Conservation (phyloP, 1,140 invertebrate species). For the Popillia japonica region DNA sequence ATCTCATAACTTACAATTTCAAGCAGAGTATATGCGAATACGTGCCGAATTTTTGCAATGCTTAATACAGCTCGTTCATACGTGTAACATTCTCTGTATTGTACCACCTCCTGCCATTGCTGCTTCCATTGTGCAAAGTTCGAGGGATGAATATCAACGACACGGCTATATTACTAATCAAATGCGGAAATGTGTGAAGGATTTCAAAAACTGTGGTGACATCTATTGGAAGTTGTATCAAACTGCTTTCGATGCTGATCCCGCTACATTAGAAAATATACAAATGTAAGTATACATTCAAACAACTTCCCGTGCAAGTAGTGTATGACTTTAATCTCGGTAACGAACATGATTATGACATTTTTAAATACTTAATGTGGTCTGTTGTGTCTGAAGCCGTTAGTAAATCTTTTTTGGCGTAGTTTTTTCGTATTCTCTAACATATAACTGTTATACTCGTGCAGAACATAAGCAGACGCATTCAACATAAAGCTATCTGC, state of each 20-base stretch:
- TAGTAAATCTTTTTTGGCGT: too few relatives aligned
- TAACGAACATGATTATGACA: too few relatives aligned
- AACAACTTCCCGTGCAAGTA: not conserved
- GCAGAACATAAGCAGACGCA: too few relatives aligned
- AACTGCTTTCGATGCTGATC: constrained; percentile 93
- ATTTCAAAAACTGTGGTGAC: constrained; percentile 78
- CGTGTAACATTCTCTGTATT: constrained; percentile 84
- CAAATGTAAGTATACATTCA: constrained; percentile 63
- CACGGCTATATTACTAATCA: constrained; percentile 85
- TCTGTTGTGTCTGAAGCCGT: too few relatives aligned
- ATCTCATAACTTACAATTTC: constrained; percentile 75
- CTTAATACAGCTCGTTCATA: constrained; percentile 76
- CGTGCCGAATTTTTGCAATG: constrained; percentile 81
- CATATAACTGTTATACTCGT: too few relatives aligned
- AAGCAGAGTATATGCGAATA: constrained; percentile 78
- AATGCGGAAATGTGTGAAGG: constrained; percentile 79
- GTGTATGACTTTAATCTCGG: too few relatives aligned
- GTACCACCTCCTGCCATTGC: constrained; percentile 93
- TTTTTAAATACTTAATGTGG: too few relatives aligned
- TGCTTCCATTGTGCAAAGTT: constrained; percentile 77
- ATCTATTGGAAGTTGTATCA: constrained; percentile 86
- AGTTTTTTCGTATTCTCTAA: too few relatives aligned
- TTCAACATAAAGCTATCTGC: too few relatives aligned
- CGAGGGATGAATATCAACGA: constrained; percentile 81
- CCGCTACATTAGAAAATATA: constrained; percentile 82